These are phyloP conservation scores for Bryconaethiops microstoma DNA, from an alignment of 2,797 vertebrate genomes.

Conservation along the genomic window DNA sequence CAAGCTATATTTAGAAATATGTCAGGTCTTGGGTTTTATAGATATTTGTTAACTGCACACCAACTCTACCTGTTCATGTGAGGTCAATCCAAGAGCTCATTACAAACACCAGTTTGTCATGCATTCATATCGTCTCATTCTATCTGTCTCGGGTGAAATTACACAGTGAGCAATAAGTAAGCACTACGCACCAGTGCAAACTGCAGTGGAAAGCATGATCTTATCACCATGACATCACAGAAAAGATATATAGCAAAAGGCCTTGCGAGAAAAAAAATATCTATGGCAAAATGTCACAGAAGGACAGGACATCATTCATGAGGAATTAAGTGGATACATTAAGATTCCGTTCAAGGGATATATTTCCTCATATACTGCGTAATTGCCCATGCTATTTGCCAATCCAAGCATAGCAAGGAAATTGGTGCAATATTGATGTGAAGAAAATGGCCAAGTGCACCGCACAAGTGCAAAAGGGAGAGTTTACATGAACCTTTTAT, in stretches of 20 bases:
- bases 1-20: not conserved
- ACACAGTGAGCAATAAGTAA: constrained; percentile 6
- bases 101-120: not conserved
- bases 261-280: constrained; percentile 60
- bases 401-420: constrained; percentile 58
- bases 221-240: constrained; percentile 65
- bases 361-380: constrained; percentile 66
- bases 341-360: constrained; percentile 64
- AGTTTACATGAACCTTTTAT: constrained; percentile 48
- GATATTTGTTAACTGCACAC: not conserved
- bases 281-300: constrained; percentile 52
- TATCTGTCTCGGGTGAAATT: constrained; percentile 5
- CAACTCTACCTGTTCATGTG: not conserved
- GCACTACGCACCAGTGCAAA: constrained; percentile 21
- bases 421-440: constrained; percentile 55
- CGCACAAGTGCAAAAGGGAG: constrained; percentile 35
- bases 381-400: constrained; percentile 65
- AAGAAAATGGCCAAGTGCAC: constrained; percentile 60
- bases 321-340: constrained; percentile 63
- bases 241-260: constrained; percentile 59
- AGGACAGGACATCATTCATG: constrained; percentile 63
- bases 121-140: constrained; percentile 2
- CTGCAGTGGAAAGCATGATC: constrained; percentile 39
- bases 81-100: not conserved
- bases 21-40: not conserved